These are phyloP conservation scores for Diaphora mendica DNA, from an alignment of 2,888 invertebrate species.

Conservation along the genomic window DNA sequence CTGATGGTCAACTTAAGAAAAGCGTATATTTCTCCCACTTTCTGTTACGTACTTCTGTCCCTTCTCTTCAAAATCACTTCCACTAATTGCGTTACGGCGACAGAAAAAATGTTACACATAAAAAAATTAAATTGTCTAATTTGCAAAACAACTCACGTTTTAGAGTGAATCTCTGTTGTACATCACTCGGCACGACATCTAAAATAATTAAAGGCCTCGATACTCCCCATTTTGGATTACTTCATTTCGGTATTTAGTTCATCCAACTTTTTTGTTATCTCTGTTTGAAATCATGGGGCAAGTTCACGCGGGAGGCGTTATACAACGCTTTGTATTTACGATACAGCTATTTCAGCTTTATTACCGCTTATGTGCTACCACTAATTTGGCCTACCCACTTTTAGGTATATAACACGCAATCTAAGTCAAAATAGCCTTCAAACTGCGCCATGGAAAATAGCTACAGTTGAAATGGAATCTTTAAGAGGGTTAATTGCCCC, in stretches of 20 bases:
- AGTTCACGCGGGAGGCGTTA: conserved; percentile 60
- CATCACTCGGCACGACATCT: conserved; percentile 10
- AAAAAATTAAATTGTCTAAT: neutral
- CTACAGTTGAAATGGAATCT: conserved; percentile 44
- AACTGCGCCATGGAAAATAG: conserved; percentile 48
- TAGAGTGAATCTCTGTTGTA: neutral
- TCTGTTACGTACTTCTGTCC: neutral
- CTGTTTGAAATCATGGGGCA: conserved; percentile 56
- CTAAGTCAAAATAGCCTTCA: conserved; percentile 58
- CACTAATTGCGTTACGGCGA: neutral
- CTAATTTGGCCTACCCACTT: conserved; percentile 59
- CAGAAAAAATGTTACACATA: neutral
- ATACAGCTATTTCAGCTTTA: conserved; percentile 70
- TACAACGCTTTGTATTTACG: conserved; percentile 72
- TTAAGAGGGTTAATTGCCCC: conserved; percentile 54
- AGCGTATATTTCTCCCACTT: neutral
- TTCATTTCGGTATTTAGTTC: conserved; percentile 45
- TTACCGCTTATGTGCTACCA: conserved; percentile 62
- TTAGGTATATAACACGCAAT: conserved; percentile 61
- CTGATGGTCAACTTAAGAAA: no score
- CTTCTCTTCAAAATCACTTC: neutral
- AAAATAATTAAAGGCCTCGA: conserved; percentile 24
- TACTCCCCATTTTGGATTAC: conserved; percentile 19
- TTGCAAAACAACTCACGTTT: neutral
- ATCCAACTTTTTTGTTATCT: conserved; percentile 65